Base-by-base conservation (phyloP, 2,888 invertebrate species). In the Tridacna gigas region DNA sequence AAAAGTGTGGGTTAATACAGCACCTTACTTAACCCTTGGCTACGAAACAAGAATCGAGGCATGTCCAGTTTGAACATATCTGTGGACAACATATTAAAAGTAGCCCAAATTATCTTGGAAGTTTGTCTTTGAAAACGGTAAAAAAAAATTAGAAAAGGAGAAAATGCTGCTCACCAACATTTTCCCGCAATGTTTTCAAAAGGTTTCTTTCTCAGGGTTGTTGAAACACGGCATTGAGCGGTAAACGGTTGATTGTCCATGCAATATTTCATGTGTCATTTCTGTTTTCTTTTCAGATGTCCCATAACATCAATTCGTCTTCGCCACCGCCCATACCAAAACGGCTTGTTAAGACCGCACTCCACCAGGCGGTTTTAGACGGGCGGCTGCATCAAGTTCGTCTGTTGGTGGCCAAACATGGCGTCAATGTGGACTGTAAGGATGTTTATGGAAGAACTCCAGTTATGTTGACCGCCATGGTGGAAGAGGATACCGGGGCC, bases 311-410 rank as follows among this genome's bases (percentile, higher is more conserved):
- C 45, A 77, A 82, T 7, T 82, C 86, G 28, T 69, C 74, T 13
- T 84, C 88, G 0, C 88, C 86, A 18, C 87, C 89, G 12, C 86
- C 88, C n/a, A 76, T 83, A 26, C 80, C 83, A 48, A 90, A 89
- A 73, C 89, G 94, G 3, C 91, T 93, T 45, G 86, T 94, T 20
- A 94, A 94, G 87, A 94, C 94, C 12, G 94, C 94, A 12, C 92
- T 94, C 0, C 94, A 94, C 78, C 94, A 94, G 79, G 94, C 94
- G 12, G 92, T 94, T 5, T 86, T 94, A 67, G 94, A 94, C 82
- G 91, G 91, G 51, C 88, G 94, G 9, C 86, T 94, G 12, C 94
- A 94, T 76, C 94, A 94, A 84, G 94, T 94, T 0, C 89, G 94
- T 9, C 91, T 94, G 11, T 90, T 94, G 20, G 93, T 94, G 20